Base-by-base conservation (phyloP, 2,113 vertebrate genomes). In the Atlantisia rogersi region DNA sequence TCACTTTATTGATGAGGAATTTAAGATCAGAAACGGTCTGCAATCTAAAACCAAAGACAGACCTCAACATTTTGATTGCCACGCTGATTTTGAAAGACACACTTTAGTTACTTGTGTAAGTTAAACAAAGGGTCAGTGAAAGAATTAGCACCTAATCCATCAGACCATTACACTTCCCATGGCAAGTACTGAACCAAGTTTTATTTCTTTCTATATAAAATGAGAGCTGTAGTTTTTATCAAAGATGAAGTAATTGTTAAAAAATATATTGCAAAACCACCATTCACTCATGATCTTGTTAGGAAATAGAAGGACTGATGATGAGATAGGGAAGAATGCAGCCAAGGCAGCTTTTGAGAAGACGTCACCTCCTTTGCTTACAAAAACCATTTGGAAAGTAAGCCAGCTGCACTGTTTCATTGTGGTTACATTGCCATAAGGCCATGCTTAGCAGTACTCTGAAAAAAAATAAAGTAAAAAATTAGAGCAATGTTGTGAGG, bases 111-210 rank as follows among this genome's bases (percentile, higher is more conserved):
- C 53, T 84, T 29, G 35, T 39, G 81, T 11, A 76, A 92, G 44
- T 84, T 52, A 86, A 92, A 76, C 29, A 75, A 44, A 74, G 18
- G 35, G n/a, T 81, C 74, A 91, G 73, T 59, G 68, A 93, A 74
- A 92, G 73, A 92, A 93, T 84, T 90, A 89, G n/a, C 58, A 95
- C 60, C 69, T 88, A 93, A 93, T 93, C 71, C 64, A 92, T 88
- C 77, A 84, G 53, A 35, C 14, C 42, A 44, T 32, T 84, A 60
- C 18, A 48, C 25, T 79, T 84, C 78, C 39, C 65, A 79, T 37
- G 31, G 73, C 56, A 86, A 62, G 18, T 46, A 40, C 28, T 7
- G 7, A 82, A 85, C 42, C 60, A 62, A 80, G 31, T 76, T 75
- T 44, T 62, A 71, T 76, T 91, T 82, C 42, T 56, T 65, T 26